Evolutionary conservation across 2,888 invertebrate species (phyloP).

Genomic region (Drosophila mettleri): DNA sequence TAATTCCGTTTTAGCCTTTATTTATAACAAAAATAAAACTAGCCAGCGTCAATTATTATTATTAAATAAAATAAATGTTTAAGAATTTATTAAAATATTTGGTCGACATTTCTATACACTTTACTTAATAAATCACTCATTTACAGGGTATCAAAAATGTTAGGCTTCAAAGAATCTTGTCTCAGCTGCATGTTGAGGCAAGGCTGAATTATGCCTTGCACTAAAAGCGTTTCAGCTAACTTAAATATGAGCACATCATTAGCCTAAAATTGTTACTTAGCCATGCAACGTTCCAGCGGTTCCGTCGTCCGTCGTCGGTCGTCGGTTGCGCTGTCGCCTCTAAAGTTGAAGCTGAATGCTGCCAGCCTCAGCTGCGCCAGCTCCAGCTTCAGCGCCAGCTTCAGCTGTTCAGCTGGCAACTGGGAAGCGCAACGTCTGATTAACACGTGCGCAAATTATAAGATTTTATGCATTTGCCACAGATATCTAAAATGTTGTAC

Average conservation of each 20-base stretch:
- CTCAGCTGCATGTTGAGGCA: conserved; percentile 16
- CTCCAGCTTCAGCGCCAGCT: background rate
- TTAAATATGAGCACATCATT: conserved; percentile 81
- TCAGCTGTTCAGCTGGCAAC: conserved; percentile 15
- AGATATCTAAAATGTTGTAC: conserved; percentile 69
- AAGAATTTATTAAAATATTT: background rate
- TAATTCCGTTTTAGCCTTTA: too few relatives aligned
- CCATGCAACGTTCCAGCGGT: conserved; percentile 42
- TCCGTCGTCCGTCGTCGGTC: too few relatives aligned
- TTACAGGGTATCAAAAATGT: conserved; percentile 32
- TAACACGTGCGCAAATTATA: conserved; percentile 81
- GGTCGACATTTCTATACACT: background rate
- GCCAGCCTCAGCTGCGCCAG: background rate
- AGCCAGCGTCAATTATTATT: too few relatives aligned
- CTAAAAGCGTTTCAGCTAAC: conserved; percentile 80
- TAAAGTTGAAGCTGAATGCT: background rate
- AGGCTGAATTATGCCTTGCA: conserved; percentile 69
- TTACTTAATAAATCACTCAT: too few relatives aligned
- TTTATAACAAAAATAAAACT: too few relatives aligned
- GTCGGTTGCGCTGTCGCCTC: conserved; percentile 3
- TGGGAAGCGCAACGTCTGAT: conserved; percentile 69
- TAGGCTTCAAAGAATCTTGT: background rate
- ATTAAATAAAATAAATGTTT: background rate
- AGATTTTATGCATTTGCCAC: conserved; percentile 81
- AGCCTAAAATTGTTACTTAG: conserved; percentile 80